Evolutionary conservation across 2,888 invertebrate species (phyloP).

Genomic region (Colostygia pectinataria): DNA sequence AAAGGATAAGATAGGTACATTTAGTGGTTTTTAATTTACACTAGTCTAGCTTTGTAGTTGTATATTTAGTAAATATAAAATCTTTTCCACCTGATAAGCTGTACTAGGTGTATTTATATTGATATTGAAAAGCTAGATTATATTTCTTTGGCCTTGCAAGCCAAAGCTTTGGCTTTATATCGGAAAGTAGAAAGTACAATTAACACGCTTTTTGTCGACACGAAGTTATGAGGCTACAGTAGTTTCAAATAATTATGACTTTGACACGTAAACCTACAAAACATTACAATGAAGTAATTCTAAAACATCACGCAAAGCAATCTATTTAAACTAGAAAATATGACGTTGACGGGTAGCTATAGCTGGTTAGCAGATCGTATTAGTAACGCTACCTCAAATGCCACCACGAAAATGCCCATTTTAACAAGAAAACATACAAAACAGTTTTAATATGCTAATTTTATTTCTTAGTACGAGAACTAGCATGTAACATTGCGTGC

Average conservation of each 20-base stretch:
- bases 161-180: slow-evolving; percentile 20
- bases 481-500: slow-evolving; percentile 31
- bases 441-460: slow-evolving; percentile 1
- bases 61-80: no score
- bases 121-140: slow-evolving; percentile 24
- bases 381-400: no score
- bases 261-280: slow-evolving; percentile 28
- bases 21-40: not conserved
- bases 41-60: slow-evolving; percentile 4
- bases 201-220: slow-evolving; percentile 19
- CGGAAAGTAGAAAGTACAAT: slow-evolving; percentile 26
- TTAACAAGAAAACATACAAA: not conserved
- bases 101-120: slow-evolving; percentile 17
- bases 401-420: no score
- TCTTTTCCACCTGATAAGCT: no score
- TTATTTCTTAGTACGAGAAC: not conserved
- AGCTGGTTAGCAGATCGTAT: no score
- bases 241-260: slow-evolving; percentile 14
- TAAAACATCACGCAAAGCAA: slow-evolving; percentile 19
- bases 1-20: not conserved
- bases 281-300: slow-evolving; percentile 5
- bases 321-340: slow-evolving; percentile 4
- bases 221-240: slow-evolving; percentile 5
- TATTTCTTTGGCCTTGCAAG: slow-evolving; percentile 24
- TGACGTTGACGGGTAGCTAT: no score